Evolutionary conservation across 2,888 invertebrate species (phyloP).

Genomic region (Tenthredo mesomela): DNA sequence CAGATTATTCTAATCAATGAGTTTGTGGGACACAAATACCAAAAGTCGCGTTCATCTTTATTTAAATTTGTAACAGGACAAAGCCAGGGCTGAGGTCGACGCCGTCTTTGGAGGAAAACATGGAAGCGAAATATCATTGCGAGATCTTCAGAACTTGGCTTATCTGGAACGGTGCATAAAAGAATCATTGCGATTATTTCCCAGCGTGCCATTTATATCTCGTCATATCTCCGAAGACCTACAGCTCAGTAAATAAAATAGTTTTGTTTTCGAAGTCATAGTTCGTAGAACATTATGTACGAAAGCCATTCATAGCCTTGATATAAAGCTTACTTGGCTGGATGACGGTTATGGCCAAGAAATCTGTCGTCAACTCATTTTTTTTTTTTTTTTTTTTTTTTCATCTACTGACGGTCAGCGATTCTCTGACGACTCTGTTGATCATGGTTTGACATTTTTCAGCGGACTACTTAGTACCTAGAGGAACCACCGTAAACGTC

Average conservation of each 20-base stretch:
- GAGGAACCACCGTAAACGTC: slow-evolving; percentile 79
- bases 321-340: too few species aligned
- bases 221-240: slow-evolving; percentile 81
- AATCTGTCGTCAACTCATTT: too few species aligned
- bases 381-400: too few species aligned
- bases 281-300: too few species aligned
- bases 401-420: too few species aligned
- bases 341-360: not conserved
- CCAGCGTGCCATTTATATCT: slow-evolving; percentile 85
- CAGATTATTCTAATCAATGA: too few species aligned
- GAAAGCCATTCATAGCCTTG: too few species aligned
- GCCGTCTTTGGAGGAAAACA: slow-evolving; percentile 79
- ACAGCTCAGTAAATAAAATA: slow-evolving; percentile 60
- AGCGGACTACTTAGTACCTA: slow-evolving; percentile 80
- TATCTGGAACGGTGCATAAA: slow-evolving; percentile 87
- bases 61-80: slow-evolving; percentile 56
- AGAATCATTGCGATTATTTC: slow-evolving; percentile 84
- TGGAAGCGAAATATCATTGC: slow-evolving; percentile 78
- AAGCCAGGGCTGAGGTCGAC: slow-evolving; percentile 66
- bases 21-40: too few species aligned
- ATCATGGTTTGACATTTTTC: slow-evolving; percentile 56
- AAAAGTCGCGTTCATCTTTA: not conserved
- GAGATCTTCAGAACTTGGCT: slow-evolving; percentile 82
- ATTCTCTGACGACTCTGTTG: too few species aligned
- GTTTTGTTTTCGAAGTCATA: not conserved